phyloP scores from a whole-genome alignment of 2,797 vertebrate species.

The Sebastes glaucus region DNA sequence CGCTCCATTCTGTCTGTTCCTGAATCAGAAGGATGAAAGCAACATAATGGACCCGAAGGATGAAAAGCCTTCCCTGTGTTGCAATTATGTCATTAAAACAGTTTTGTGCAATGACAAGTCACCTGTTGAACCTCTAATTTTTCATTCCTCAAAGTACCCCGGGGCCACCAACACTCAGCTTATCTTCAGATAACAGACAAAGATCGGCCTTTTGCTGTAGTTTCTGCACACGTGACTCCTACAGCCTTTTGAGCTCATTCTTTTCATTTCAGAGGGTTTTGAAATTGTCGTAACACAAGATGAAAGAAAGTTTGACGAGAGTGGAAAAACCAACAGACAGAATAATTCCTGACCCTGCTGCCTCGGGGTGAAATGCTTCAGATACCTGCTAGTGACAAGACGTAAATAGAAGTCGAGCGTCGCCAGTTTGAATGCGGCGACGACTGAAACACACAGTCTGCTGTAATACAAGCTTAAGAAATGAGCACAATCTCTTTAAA shows the following conservation, averaged over 20 bases:
- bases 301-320: slow-evolving; percentile 31
- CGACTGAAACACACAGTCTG: not conserved
- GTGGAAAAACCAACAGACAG: not conserved
- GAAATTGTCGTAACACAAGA: not conserved
- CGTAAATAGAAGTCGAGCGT: not conserved
- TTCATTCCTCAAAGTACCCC: not conserved
- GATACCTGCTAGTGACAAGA: slow-evolving; percentile 10
- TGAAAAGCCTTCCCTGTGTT: not conserved
- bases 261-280: slow-evolving; percentile 31
- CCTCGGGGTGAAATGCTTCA: slow-evolving; percentile 40
- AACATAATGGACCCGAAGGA: not conserved
- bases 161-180: not conserved
- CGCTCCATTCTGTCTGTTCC: not conserved
- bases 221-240: not conserved
- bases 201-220: not conserved
- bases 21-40: not conserved
- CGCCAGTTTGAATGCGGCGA: not conserved
- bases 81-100: slow-evolving; percentile 22
- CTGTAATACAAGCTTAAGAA: not conserved
- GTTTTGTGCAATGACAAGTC: not conserved
- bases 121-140: not conserved
- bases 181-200: not conserved
- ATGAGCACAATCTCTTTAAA: not conserved
- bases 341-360: slow-evolving; percentile 4
- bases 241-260: slow-evolving; percentile 17